phyloP scores from a whole-genome alignment of 1,140 invertebrate genomes.

The Heliothis virescens region DNA sequence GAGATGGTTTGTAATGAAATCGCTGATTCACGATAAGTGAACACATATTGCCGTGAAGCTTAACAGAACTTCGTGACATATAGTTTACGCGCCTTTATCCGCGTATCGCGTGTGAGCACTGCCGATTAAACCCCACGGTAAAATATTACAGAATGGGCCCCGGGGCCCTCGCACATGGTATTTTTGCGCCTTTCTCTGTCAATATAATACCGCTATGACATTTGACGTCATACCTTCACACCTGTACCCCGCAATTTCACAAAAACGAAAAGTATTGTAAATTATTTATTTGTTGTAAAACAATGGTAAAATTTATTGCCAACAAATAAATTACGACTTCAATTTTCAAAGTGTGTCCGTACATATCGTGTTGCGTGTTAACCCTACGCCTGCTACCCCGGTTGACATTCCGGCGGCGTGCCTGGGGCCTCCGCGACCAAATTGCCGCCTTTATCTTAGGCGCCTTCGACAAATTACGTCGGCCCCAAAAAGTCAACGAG shows the following conservation, averaged over 20 bases:
- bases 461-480: conserved; percentile 85
- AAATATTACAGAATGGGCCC: conserved; percentile 33
- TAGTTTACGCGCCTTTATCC: conserved; percentile 7
- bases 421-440: conserved; percentile 61
- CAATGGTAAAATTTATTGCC: conserved; percentile 35
- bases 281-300: conserved; percentile 9
- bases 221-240: conserved; percentile 24
- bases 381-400: conserved; percentile 55
- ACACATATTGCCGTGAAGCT: not conserved
- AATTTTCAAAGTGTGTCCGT: conserved; percentile 38
- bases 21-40: conserved; percentile 28
- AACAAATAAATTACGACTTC: conserved; percentile 25
- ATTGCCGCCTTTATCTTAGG: conserved; percentile 80
- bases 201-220: conserved; percentile 29
- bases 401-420: conserved; percentile 73
- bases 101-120: conserved; percentile 5
- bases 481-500: conserved; percentile 75
- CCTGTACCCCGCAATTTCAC: conserved; percentile 7
- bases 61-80: conserved; percentile 12
- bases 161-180: conserved; percentile 21
- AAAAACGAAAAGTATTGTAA: not conserved
- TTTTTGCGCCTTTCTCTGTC: conserved; percentile 34
- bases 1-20: conserved; percentile 30
- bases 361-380: conserved; percentile 58
- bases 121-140: conserved; percentile 11